Base-by-base conservation (phyloP, 2,888 invertebrate genomes). In the Morpho helenor region DNA sequence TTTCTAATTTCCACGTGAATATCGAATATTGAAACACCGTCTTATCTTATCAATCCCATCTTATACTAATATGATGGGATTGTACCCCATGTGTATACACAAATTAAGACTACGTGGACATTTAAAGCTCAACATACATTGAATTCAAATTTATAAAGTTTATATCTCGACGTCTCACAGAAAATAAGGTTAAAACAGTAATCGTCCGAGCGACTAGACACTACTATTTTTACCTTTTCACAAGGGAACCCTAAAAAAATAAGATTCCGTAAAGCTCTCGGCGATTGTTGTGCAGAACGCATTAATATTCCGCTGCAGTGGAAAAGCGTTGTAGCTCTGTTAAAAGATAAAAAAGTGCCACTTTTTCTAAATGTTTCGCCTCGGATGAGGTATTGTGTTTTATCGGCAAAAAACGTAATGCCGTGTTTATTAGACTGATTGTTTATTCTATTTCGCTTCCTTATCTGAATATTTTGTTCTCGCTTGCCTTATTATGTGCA, bases 351-450 rank as follows among this genome's bases (percentile, higher is more conserved):
- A 64, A 57, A 56, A 59, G 51, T 50, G 57, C 50, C 59, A 61
- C 61, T 63, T 65, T 63, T 65, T 65, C 56, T 61, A 57, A 65
- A 61, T 61, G 61, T 59, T 59, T 49, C 59, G 63, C 59, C 51
- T 55, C 63, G 58, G 61, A 63, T 63, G 61, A 63, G 47, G 54
- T 59, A 61, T 59, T 63, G 62, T 59, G 51, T 63, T 63, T 56
- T 61, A 63, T 63, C 59, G 61, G 61, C 56, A 59, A 63, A 63
- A 63, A 63, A 54, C 56, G 49, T 56, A 57, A 63, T 49, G 54
- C 54, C 10, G 52, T 61, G 63, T 59, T 63, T 63, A 63, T 63
- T 63, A 47, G 51, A 61, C 7, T 56, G 51, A 61, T 57, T 56
- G 56, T 54, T 61, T 61, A 52, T 52, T 57, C n/a, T 58, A 56